Evolutionary conservation across 1,140 invertebrate genomes (phyloP), one percentile per base, ranked within the genome.

Genomic region (Papilio polytes): DNA sequence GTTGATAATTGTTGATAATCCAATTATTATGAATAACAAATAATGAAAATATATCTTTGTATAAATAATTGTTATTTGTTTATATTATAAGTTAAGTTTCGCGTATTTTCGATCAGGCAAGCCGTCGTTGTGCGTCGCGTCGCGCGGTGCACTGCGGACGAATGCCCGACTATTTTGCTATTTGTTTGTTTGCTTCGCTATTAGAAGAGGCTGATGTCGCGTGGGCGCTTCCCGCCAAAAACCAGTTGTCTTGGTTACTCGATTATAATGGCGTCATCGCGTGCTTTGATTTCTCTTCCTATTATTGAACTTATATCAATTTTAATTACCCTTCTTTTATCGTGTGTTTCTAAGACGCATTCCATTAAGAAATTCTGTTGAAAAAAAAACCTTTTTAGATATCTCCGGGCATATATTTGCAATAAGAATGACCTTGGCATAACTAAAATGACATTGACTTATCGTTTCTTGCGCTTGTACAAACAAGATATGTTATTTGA

Each of bases 121-220:
- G 91, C 92, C 90, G 92, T 91, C 89, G 92, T 94, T 89, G 90
- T 77, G 84, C 79, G 86, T 83, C 83, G 86, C 89, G 90, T 88
- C 84, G 90, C 88, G 91, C 92, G 88, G 89, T 91, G 92, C 91
- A 94, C 93, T 94, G 92, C 92, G 92, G 93, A 94, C 92, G 93
- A 93, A 92, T 92, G 88, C 86, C 85, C 78, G 85, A 78, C 82
- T 83, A 81, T 85, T 85, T 86, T 81, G 84, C 85, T 82, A 80
- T 77, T 83, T 86, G 80, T 78, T 84, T 83, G 83, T 83, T 81
- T 83, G 53, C 81, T 80, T 76, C 80, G 81, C 81, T 76, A 41
- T 41, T 41, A 83, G 82, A 86, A 77, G 80, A 80, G 77, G 76
- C 72, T 74, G 81, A 72, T 87, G 85, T 88, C 83, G 85, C 86